A percentile compares a stretch with the other conserved stretches of the same genome.
Evolutionary conservation across 2,888 invertebrate genomes (phyloP).

Genomic region (Rotaria sp.): DNA sequence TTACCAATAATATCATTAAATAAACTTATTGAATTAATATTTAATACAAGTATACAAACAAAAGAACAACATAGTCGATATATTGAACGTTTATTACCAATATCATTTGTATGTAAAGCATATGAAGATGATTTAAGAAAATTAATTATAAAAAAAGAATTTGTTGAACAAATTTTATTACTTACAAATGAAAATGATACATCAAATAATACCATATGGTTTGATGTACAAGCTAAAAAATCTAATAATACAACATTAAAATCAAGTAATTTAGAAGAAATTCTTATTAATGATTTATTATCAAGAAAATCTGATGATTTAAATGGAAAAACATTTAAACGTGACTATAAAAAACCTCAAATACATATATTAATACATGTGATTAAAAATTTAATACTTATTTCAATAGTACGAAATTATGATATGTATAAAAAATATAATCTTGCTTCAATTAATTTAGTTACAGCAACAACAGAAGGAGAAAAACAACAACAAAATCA

Average conservation of each 20-base stretch:
- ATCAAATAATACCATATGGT: background rate
- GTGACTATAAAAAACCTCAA: slow-evolving; percentile 12
- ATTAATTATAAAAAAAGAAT: slow-evolving; percentile 47
- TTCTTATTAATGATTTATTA: background rate
- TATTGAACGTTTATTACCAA: slow-evolving; percentile 72
- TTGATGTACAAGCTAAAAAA: slow-evolving; percentile 20
- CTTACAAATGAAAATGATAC: background rate
- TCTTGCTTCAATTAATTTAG: background rate
- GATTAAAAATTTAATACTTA: background rate
- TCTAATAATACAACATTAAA: background rate
- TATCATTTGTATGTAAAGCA: slow-evolving; percentile 71
- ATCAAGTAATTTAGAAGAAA: slow-evolving; percentile 12
- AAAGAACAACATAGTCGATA: slow-evolving; percentile 69
- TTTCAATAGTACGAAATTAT: slow-evolving; percentile 7
- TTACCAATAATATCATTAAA: background rate
- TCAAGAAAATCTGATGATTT: background rate
- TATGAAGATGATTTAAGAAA: slow-evolving; percentile 68
- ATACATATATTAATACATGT: background rate
- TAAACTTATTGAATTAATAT: slow-evolving; percentile 64
- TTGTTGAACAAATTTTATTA: background rate
- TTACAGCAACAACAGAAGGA: background rate
- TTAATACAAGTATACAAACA: slow-evolving; percentile 66
- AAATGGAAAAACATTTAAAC: background rate
- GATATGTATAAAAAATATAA: background rate
- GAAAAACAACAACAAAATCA: background rate